Base-by-base conservation (phyloP, 2,113 vertebrate species). In the Ondatra zibethicus region DNA sequence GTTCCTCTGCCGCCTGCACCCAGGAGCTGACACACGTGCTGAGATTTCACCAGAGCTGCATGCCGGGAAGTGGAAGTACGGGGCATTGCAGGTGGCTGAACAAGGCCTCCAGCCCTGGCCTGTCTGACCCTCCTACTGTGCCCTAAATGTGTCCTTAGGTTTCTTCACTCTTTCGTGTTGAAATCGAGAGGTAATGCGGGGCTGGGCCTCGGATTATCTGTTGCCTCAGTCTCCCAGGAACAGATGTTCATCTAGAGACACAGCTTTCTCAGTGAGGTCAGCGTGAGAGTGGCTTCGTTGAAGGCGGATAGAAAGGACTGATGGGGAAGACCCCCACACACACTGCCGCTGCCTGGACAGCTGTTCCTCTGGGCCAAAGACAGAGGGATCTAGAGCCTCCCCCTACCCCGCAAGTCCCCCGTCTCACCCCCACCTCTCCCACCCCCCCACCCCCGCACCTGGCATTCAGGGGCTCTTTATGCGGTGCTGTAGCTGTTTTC, bases 11-110 rank as follows among this genome's bases (percentile, higher is more conserved):
- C 58, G 25, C 17, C 4, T 27, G 5, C 31, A 36, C 85, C 66
- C 31, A 11, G 77, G 36, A 1, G 3, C 31, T 9, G 6, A 1
- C 7, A 3, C 0, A 0, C 10, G 5, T 0, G 0, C 17, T 7
- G 39, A 11, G 86, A 21, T 33, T 45, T 81, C 76, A 29, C 36
- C 19, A 16, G 10, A 7, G 19, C 29, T 27, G 50, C 8, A 4
- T 7, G 1, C 39, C 12, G 21, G 2, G 42, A 29, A 75, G 72
- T 12, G 10, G 66, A 23, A 8, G 45, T 2, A 1, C 3, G 1
- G 36, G 42, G 31, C 0, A 8, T 21, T 2, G 52, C 3, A 10
- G 36, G 80, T 10, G 55, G 33, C 68, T 75, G 29, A n/a, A 55
- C 39, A 14, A 45, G 27, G 45, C 0, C 9, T 63, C 36, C 19